Evolutionary conservation across 2,888 invertebrate genomes (phyloP).

Genomic region (Pyralis farinalis): DNA sequence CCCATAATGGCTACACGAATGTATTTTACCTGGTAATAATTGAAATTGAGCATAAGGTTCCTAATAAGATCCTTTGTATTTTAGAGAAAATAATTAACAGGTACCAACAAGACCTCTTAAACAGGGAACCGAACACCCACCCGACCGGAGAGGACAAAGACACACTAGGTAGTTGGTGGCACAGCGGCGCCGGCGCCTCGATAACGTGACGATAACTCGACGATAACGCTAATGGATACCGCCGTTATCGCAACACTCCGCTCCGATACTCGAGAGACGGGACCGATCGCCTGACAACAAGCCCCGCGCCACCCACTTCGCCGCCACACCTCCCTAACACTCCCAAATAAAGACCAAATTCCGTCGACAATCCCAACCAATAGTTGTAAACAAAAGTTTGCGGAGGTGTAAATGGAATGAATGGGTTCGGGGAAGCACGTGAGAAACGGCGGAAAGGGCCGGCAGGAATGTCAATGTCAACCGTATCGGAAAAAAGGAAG

Average conservation of each 20-base stretch:
- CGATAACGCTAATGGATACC: slow-evolving; percentile 76
- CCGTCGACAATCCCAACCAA: slow-evolving; percentile 20
- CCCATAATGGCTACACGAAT: too few species aligned
- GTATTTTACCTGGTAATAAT: too few species aligned
- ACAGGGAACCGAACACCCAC: slow-evolving; percentile 25
- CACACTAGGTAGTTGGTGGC: slow-evolving; percentile 42
- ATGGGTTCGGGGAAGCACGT: slow-evolving; percentile 71
- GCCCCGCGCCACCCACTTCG: slow-evolving; percentile 11
- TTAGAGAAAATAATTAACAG: too few species aligned
- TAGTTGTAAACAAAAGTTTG: slow-evolving; percentile 14
- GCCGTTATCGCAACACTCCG: slow-evolving; percentile 47
- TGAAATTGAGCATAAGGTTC: too few species aligned
- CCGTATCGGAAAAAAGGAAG: slow-evolving; percentile 51
- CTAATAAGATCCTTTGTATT: too few species aligned
- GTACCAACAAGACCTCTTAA: slow-evolving; percentile 15
- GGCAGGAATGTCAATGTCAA: slow-evolving; percentile 65
- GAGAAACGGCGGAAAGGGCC: slow-evolving; percentile 57
- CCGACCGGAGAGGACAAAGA: slow-evolving; percentile 43
- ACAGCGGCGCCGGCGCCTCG: slow-evolving; percentile 67
- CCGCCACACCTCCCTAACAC: slow-evolving; percentile 17
- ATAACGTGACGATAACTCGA: slow-evolving; percentile 51
- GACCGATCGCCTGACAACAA: slow-evolving; percentile 15
- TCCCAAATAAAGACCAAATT: slow-evolving; percentile 41
- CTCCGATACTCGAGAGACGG: slow-evolving; percentile 33
- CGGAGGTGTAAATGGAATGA: slow-evolving; percentile 51